Conservation (phyloP, 2,888 invertebrate species). For the Epiblema foenella region DNA sequence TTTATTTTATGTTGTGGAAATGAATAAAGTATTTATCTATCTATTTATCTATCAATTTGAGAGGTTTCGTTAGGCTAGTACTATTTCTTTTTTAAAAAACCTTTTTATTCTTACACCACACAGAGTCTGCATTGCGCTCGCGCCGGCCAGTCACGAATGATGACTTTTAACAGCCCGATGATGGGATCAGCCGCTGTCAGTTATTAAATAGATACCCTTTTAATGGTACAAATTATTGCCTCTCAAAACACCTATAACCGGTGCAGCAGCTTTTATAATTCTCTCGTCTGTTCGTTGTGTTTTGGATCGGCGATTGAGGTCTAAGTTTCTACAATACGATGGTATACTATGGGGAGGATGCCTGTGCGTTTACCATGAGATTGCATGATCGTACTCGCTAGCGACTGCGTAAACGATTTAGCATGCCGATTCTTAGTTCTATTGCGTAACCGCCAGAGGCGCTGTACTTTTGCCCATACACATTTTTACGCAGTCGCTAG, state of each 20-base stretch:
- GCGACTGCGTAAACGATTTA: too few species aligned
- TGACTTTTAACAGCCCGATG: constrained; percentile 66
- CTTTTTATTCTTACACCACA: constrained; percentile 49
- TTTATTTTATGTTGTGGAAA: too few species aligned
- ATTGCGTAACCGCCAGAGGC: too few species aligned
- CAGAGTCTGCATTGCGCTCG: constrained; percentile 60
- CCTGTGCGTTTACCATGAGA: too few species aligned
- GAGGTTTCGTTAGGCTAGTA: too few species aligned
- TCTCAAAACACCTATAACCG: constrained; percentile 25
- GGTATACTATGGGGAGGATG: not conserved
- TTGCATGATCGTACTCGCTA: too few species aligned
- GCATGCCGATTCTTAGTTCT: too few species aligned
- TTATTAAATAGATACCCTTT: constrained; percentile 42
- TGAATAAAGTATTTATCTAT: too few species aligned
- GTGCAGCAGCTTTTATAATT: constrained; percentile 9
- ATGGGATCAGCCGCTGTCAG: constrained; percentile 50
- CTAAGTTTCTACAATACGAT: not conserved
- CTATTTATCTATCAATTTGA: too few species aligned
- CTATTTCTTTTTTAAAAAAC: too few species aligned
- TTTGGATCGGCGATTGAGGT: not conserved
- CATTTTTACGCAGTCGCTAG: too few species aligned
- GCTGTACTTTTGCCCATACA: too few species aligned
- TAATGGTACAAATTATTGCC: constrained; percentile 42
- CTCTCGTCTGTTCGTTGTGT: not conserved
- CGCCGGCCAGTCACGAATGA: constrained; percentile 62